A percentile compares a stretch with the other conserved stretches of the same genome.
phyloP scores from a whole-genome alignment of 2,888 invertebrate genomes.

The Drosophila ustulata region DNA sequence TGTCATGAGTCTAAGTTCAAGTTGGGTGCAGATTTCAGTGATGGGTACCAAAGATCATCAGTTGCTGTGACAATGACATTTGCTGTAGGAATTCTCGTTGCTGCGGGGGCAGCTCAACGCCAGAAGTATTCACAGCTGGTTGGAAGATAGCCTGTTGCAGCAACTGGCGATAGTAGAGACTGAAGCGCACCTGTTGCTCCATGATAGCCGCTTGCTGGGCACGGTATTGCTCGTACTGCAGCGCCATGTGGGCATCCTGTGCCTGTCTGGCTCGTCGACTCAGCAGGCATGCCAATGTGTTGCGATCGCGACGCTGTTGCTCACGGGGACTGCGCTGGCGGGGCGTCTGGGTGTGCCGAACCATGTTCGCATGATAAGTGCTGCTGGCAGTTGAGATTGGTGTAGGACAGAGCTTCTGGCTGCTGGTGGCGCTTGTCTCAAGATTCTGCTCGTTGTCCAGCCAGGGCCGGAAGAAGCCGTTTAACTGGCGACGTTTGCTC shows the following conservation, averaged over 20 bases:
- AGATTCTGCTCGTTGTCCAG: constrained; percentile 56
- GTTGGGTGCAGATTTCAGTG: constrained; percentile 8
- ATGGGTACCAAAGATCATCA: constrained; percentile 61
- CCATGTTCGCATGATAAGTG: constrained; percentile 73
- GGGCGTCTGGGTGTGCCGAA: constrained; percentile 51
- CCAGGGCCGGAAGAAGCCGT: constrained; percentile 65
- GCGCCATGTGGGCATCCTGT: constrained; percentile 57
- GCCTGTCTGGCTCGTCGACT: constrained; percentile 67
- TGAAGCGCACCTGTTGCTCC: constrained; percentile 69
- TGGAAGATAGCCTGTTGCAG: constrained; percentile 66
- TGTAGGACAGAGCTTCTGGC: constrained; percentile 1
- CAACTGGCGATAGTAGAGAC: constrained; percentile 75
- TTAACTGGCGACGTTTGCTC: constrained; percentile 49
- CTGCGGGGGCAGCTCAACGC: constrained; percentile 48
- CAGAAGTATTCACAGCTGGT: constrained; percentile 11
- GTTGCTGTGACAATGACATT: constrained; percentile 69
- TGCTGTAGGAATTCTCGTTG: constrained; percentile 71
- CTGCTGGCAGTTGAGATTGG: constrained; percentile 12
- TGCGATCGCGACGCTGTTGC: constrained; percentile 77
- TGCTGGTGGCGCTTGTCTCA: not conserved
- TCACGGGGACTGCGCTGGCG: constrained; percentile 68
- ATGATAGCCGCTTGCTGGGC: constrained; percentile 55
- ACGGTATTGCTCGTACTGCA: constrained; percentile 61
- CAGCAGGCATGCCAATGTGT: constrained; percentile 66
- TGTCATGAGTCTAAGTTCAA: constrained; percentile 27